Evolutionary conservation across 2,888 invertebrate species (phyloP).

Genomic region (Tribolium freemani): DNA sequence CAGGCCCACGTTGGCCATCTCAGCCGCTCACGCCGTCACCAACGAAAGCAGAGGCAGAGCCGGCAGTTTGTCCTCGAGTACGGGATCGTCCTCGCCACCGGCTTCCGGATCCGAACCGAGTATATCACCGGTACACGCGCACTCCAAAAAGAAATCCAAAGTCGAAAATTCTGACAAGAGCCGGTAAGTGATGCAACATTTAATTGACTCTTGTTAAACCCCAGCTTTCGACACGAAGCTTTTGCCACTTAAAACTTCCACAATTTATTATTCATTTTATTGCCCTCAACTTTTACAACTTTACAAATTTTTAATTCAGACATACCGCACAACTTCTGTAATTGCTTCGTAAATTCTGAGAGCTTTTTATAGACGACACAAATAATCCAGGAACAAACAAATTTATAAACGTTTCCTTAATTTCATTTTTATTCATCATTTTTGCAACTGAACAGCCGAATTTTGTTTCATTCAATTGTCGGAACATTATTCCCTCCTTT

Average conservation of each 20-base stretch:
- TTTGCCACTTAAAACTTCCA: neutral
- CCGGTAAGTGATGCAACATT: slow-evolving; percentile 74
- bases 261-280: neutral
- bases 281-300: neutral
- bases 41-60: slow-evolving; percentile 76
- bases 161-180: slow-evolving; percentile 84
- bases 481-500: no score
- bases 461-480: no score
- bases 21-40: slow-evolving; percentile 68
- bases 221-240: neutral
- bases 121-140: slow-evolving; percentile 79
- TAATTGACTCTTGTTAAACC: neutral
- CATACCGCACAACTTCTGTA: neutral
- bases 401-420: neutral
- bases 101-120: slow-evolving; percentile 84
- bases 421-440: neutral
- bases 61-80: slow-evolving; percentile 83
- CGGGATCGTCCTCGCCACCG: slow-evolving; percentile 85
- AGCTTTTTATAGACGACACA: neutral
- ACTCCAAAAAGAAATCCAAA: slow-evolving; percentile 75
- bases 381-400: no score
- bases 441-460: no score
- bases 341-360: neutral
- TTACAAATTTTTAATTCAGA: neutral
- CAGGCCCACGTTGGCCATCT: slow-evolving; percentile 72